Base-by-base conservation (phyloP, 2,113 vertebrate species). In the Corvus hawaiiensis region DNA sequence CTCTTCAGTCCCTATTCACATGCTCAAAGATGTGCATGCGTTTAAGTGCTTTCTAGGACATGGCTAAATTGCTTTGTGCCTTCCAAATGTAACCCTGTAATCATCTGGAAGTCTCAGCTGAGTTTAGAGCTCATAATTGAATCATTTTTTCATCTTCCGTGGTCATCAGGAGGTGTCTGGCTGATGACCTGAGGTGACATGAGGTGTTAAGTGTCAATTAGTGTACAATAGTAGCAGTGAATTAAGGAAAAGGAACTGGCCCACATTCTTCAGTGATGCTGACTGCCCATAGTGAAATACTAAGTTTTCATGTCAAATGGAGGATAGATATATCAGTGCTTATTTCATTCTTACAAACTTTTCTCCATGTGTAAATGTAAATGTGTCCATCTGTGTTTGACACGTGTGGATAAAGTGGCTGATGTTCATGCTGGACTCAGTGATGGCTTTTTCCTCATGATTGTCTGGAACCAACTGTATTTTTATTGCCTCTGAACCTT, bases 241-340 rank as follows among this genome's bases (percentile, higher is more conserved):
- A 59, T 49, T 79, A 32, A 28, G 41, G 63, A 64, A 52, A n/a
- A 15, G 9, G 33, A 52, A 14, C 33, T 35, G 48, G 18, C 24
- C 14, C 0, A 0, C 12, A 9, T 68, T 62, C 28, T 62, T 61
- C 0, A 0, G 8, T 35, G 7, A 35, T 68, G 44, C n/a, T 64
- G 30, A 21, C 10, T 48, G 23, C 11, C 33, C 32, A 10, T 66
- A 32, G 13, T 46, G 35, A 84, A 87, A 63, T 56, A 39, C 8
- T 41, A 33, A 30, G 15, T 23, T 71, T 85, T 82, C 16, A 33
- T 43, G 21, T 68, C 58, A 51, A 63, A 49, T 27, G 24, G n/a
- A 39, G 56, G 37, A 41, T 33, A 33, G 32, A 13, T 56, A 27
- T 64, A 39, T 74, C n/a, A 52, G 41, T 9, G 3, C 13, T 72